Conservation (phyloP, 2,888 invertebrate species). For the Palloptera scutellata region DNA sequence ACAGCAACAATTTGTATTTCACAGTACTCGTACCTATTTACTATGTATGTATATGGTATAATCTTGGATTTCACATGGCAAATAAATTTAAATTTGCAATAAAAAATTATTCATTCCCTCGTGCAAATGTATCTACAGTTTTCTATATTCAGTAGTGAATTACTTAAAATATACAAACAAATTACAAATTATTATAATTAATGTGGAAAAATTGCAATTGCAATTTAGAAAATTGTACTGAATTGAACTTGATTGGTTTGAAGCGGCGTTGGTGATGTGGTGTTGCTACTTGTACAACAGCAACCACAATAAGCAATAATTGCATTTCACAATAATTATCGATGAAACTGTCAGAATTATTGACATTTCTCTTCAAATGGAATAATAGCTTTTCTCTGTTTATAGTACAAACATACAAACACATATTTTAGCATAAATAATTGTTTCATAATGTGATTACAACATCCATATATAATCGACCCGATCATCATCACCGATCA, state of each 20-base stretch:
- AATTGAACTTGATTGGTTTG: conserved; percentile 27
- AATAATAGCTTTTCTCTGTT: not conserved
- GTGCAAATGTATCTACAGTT: no score
- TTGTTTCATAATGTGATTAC: no score
- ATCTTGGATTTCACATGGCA: no score
- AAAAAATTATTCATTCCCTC: no score
- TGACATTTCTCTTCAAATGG: conserved; percentile 24
- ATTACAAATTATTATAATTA: not conserved
- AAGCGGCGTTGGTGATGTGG: conserved; percentile 25
- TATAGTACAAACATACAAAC: no score
- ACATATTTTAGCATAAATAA: no score
- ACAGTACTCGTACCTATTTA: no score
- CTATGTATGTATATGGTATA: no score
- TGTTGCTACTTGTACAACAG: not conserved
- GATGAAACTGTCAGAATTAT: conserved; percentile 22
- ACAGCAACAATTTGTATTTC: no score
- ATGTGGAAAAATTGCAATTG: not conserved
- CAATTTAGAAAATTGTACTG: conserved; percentile 39
- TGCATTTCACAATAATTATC: not conserved
- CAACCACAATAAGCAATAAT: conserved; percentile 5
- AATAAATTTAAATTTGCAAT: no score
- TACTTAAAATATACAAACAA: not conserved
- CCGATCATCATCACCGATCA: no score
- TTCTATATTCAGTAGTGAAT: not conserved
- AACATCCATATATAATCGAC: no score